Evolutionary conservation across 1,140 invertebrate species (phyloP).

Genomic region (Ganaspis sp.): DNA sequence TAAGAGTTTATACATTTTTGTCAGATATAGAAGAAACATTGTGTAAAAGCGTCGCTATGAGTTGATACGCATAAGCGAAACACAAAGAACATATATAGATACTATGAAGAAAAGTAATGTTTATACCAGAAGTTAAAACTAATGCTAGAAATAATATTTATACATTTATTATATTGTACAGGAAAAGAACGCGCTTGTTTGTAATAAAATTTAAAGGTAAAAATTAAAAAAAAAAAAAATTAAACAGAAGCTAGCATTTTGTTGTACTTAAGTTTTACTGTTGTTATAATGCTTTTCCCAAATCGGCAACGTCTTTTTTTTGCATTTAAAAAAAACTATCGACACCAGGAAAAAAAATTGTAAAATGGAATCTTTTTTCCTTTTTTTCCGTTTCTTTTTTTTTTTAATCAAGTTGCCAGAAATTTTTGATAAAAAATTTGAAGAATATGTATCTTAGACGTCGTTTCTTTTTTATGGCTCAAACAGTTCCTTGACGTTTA

Average conservation of each 20-base stretch:
- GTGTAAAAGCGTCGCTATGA: neutral
- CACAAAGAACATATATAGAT: conserved; percentile 17
- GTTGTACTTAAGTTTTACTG: conserved; percentile 54
- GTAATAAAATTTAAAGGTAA: conserved; percentile 35
- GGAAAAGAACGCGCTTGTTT: conserved; percentile 43
- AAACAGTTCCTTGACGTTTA: conserved; percentile 72
- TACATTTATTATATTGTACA: conserved; percentile 58
- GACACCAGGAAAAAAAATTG: conserved; percentile 8
- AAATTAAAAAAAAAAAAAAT: conserved; percentile 43
- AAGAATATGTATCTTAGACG: conserved; percentile 37
- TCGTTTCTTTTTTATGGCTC: conserved; percentile 64
- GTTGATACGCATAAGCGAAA: neutral
- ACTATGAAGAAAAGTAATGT: conserved; percentile 53
- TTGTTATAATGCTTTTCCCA: conserved; percentile 43
- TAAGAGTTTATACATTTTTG: conserved; percentile 28
- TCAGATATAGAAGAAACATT: neutral
- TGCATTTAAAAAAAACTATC: conserved; percentile 33
- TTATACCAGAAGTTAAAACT: conserved; percentile 56
- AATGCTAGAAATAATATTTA: conserved; percentile 62
- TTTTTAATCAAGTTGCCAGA: conserved; percentile 35
- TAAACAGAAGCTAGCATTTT: conserved; percentile 45
- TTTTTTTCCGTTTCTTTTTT: neutral
- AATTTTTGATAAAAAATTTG: conserved; percentile 49
- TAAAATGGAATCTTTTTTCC: neutral
- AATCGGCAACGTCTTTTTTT: conserved; percentile 29